Base-by-base conservation (phyloP, 2,113 vertebrate genomes). In the Hippocampus zosterae region DNA sequence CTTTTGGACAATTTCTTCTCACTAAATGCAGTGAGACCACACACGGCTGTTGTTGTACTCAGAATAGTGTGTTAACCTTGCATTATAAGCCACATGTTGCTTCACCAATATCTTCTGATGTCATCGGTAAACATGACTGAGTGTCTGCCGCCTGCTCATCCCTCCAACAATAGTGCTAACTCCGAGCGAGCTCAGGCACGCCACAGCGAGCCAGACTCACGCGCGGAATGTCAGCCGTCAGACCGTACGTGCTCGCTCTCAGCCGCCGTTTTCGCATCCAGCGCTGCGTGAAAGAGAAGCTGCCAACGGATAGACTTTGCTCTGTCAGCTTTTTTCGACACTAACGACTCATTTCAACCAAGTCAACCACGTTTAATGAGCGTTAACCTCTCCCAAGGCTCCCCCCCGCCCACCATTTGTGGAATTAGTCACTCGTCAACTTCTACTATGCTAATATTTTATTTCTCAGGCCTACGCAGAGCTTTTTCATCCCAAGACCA, bases 221-320 rank as follows among this genome's bases (percentile, higher is more conserved):
- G 80, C 79, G 84, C 85, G 81, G 83, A 88, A 85, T 88, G 81
- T 74, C 75, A 57, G 79, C n/a, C n/a, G 69, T 70, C 81, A 79
- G 70, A 70, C 40, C 64, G 59, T 37, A 29, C 78, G 68, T 63
- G 68, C 40, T 27, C 3, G 3, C 15, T 25, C 44, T 2, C 11
- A 8, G 11, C 40, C 19, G 33, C 6, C 25, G 60, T 21, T 37
- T 62, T 10, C 1, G 40, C 40, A 41, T 64, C 42, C 23, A 27
- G 5, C 44, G 23, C 53, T 15, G 18, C 44, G 8, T 25, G 25
- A 65, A 65, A 64, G 44, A 65, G 25, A 46, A 71, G 29, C 69
- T 42, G 19, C 42, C 27, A 37, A 23, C 18, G 21, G n/a, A 23
- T 23, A 8, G 10, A 56, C 23, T 27, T 5, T 29, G 56, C 56